Evolutionary conservation across 2,113 vertebrate genomes (phyloP), one percentile per base, ranked within the genome.

Genomic region (Acinonyx jubatus): DNA sequence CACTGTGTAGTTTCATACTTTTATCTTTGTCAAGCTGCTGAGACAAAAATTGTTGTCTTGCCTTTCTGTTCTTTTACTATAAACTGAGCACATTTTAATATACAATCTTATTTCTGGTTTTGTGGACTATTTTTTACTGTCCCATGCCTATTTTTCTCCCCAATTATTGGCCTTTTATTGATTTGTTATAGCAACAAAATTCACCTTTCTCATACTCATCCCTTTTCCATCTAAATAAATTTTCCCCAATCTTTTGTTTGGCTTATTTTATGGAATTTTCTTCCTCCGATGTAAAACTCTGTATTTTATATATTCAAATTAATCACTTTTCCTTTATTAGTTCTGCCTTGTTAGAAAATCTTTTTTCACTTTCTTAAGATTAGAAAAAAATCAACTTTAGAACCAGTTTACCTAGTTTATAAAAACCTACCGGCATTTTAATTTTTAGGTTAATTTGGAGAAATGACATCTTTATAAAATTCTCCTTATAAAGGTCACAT

Each of bases 31-130:
- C 38, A 97, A 55, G 1, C 19, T 89, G 78, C 3, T 71, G 81
- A 66, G 55, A 74, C 21, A 96, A 96, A 89, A 90, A 33, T 3
- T 27, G 4, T 19, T 25, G 16, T 18, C 25, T 69, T 25, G 2
- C 29, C 87, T 66, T 74, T 52, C 41, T 83, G 66, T 52, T 66
- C 8, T 89, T 66, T 76, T 79, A 79, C 31, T 83, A 52, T 76
- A 87, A 93, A 57, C 45, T 83, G 79, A 73, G 33, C 29, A 79
- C n/a, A 45, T 93, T 87, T 87, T 63, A 96, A 71, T 61, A 94
- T 38, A 93, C 3, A n/a, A 89, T 74, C 89, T 97, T 18, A 55
- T 69, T 96, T 76, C 36, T 33, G 76, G 79, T 63, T 79, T 48
- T 68, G 12, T 65, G 33, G 9, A 48, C 18, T 61, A 29, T 36